These are phyloP conservation scores for Xestia rhomboidea DNA, from an alignment of 2,888 invertebrate genomes.

Conservation along the genomic window DNA sequence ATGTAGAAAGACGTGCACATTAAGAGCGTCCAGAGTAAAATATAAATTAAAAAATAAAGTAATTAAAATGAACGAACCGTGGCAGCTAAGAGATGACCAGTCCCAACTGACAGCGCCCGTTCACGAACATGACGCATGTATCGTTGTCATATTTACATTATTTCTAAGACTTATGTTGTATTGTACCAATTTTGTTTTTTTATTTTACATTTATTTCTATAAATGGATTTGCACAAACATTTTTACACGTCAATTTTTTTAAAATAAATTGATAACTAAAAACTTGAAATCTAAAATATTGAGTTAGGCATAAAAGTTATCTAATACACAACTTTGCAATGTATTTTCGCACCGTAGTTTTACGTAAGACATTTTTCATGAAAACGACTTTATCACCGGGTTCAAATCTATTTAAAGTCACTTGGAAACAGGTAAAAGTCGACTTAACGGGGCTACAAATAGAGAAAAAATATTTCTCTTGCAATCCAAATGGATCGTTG, in stretches of 20 bases:
- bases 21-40: too few species aligned
- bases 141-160: too few species aligned
- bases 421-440: constrained; percentile 3
- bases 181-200: too few species aligned
- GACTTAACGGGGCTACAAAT: not conserved
- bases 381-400: not conserved
- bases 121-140: too few species aligned
- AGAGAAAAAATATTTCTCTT: not conserved
- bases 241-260: not conserved
- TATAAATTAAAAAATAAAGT: too few species aligned
- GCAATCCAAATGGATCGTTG: not conserved
- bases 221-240: not conserved
- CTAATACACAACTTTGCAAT: not conserved
- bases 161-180: too few species aligned
- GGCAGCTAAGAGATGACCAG: too few species aligned
- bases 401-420: constrained; percentile 7
- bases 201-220: not conserved
- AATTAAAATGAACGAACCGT: too few species aligned
- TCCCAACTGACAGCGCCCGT: too few species aligned
- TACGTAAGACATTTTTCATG: not conserved
- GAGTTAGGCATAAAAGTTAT: not conserved
- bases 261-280: too few species aligned
- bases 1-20: too few species aligned
- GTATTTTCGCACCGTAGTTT: not conserved
- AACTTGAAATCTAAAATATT: not conserved